phyloP scores from a whole-genome alignment of 1,140 invertebrate species.

The Drosophila chauvacae region DNA sequence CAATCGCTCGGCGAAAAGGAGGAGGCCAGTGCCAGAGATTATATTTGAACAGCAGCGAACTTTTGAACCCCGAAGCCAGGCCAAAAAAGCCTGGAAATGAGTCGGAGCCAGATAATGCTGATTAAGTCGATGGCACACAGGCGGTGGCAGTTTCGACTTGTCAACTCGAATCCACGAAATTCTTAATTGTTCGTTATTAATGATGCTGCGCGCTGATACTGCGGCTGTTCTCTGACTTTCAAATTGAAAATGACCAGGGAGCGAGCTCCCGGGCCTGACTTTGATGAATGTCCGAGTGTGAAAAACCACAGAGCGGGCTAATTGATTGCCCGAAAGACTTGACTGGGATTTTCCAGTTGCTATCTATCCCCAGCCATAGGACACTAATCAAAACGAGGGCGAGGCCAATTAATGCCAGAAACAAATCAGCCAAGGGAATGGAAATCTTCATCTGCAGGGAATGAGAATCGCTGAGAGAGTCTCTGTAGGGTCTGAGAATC shows the following conservation, averaged over 20 bases:
- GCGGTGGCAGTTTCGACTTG: conserved; percentile 37
- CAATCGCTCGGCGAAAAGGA: conserved; percentile 21
- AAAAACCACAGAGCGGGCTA: conserved; percentile 57
- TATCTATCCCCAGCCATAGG: conserved; percentile 4
- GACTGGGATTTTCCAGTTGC: conserved; percentile 11
- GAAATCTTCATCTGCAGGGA: neutral
- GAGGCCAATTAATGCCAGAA: conserved; percentile 59
- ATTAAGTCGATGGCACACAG: conserved; percentile 47
- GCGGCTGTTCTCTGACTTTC: conserved; percentile 50
- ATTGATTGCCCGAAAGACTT: conserved; percentile 65
- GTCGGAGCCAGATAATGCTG: conserved; percentile 47
- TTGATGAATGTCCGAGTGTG: conserved; percentile 70
- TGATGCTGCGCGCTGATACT: conserved; percentile 54
- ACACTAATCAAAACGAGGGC: conserved; percentile 43
- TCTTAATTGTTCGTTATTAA: conserved; percentile 79
- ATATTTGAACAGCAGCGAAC: conserved; percentile 53
- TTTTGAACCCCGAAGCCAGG: conserved; percentile 22
- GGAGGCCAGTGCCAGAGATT: conserved; percentile 19
- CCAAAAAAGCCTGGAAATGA: conserved; percentile 27
- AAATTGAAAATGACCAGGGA: conserved; percentile 66
- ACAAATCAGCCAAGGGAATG: conserved; percentile 12
- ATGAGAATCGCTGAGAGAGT: neutral
- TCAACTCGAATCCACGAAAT: conserved; percentile 61
- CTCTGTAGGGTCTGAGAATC: neutral
- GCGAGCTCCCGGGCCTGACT: conserved; percentile 35